These are phyloP conservation scores for Poeciliopsis presidionis DNA, from an alignment of 2,797 vertebrate genomes.

Conservation along the genomic window DNA sequence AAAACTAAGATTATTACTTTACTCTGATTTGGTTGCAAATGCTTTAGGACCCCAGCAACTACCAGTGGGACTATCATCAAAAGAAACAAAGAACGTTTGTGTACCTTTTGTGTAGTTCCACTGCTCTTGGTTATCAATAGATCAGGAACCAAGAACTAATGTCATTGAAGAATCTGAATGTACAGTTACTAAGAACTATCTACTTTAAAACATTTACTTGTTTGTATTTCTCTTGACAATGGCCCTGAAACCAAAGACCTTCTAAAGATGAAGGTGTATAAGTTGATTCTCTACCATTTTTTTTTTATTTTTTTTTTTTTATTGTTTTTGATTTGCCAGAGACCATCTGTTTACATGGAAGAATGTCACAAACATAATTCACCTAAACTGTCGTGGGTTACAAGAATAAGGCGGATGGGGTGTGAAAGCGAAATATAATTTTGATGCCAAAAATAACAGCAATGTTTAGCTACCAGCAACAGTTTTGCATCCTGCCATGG, in stretches of 20 bases:
- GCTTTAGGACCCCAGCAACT: too few species aligned
- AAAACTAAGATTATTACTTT: neutral
- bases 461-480: conserved; percentile 40
- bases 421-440: conserved; percentile 29
- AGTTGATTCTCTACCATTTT: neutral
- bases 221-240: neutral
- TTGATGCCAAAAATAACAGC: conserved; percentile 61
- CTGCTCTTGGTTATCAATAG: neutral
- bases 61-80: too few species aligned
- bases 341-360: neutral
- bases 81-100: too few species aligned
- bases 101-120: neutral
- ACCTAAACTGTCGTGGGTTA: neutral
- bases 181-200: neutral
- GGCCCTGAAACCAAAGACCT: neutral
- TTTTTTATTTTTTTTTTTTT: neutral
- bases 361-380: neutral
- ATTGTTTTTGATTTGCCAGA: neutral
- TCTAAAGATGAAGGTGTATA: neutral
- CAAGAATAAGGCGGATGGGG: neutral
- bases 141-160: neutral
- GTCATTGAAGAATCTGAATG: neutral
- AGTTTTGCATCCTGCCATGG: conserved; percentile 66
- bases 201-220: neutral
- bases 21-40: neutral